Conservation (phyloP, 1,140 invertebrate genomes). For the Aporrectodea caliginosa region DNA sequence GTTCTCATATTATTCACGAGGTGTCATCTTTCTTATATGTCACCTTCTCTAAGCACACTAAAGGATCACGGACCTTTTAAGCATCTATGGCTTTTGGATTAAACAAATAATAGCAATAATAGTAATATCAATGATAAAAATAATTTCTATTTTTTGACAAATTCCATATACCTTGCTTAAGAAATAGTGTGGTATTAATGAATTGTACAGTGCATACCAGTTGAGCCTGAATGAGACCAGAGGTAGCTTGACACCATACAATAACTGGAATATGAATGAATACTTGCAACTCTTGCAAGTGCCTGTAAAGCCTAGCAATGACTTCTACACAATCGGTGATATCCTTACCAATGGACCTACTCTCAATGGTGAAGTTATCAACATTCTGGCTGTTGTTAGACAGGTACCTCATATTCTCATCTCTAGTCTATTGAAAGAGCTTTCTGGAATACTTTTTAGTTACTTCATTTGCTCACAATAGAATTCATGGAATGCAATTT, state of each 20-base stretch:
- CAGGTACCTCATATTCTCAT: constrained; percentile 38
- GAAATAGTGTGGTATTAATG: not conserved
- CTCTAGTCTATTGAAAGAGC: no score
- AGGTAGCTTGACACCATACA: constrained; percentile 39
- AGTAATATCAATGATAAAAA: no score
- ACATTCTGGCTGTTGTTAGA: constrained; percentile 44
- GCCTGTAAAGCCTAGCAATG: constrained; percentile 46
- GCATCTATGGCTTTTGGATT: no score
- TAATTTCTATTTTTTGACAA: no score
- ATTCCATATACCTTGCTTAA: not conserved
- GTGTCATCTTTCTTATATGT: no score
- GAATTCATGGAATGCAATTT: no score
- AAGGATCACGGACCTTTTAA: no score
- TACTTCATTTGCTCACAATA: no score
- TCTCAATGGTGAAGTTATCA: constrained; percentile 47
- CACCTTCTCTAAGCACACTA: no score
- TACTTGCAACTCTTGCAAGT: constrained; percentile 39
- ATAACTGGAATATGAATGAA: constrained; percentile 36
- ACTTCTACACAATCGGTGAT: constrained; percentile 51
- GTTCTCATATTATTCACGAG: no score
- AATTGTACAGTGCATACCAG: constrained; percentile 41
- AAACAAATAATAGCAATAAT: no score
- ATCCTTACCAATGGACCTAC: constrained; percentile 46
- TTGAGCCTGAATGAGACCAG: constrained; percentile 48
- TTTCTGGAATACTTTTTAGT: no score